These are phyloP conservation scores for Scyliorhinus canicula DNA, from an alignment of 2,797 vertebrate species.

Conservation along the genomic window DNA sequence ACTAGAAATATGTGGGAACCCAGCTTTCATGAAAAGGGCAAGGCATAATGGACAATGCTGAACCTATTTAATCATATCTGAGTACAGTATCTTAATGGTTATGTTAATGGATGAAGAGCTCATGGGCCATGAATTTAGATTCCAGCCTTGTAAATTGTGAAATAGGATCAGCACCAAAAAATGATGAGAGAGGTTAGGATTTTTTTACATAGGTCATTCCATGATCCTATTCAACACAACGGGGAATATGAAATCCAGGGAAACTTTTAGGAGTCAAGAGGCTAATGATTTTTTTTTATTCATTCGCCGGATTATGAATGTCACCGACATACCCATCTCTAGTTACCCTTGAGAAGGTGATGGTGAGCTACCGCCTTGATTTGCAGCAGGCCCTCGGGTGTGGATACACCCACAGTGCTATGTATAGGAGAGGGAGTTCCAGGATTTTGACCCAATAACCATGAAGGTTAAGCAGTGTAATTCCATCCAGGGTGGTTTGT, in stretches of 20 bases:
- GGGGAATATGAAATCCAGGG: not conserved
- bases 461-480: not conserved
- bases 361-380: not conserved
- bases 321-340: not conserved
- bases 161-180: constrained; percentile 6
- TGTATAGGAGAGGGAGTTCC: too few relatives aligned
- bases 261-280: not conserved
- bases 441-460: not conserved
- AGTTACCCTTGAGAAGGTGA: not conserved
- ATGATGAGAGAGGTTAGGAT: not conserved
- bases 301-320: not conserved
- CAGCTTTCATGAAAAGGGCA: not conserved
- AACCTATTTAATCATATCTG: not conserved
- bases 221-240: not conserved
- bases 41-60: not conserved
- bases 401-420: too few relatives aligned
- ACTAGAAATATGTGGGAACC: not conserved
- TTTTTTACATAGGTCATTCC: not conserved
- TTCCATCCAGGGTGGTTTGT: not conserved
- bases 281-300: not conserved
- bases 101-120: not conserved
- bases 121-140: constrained; percentile 8
- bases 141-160: not conserved
- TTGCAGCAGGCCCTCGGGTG: not conserved
- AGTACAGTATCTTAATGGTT: not conserved